Evolutionary conservation across 2,797 vertebrate genomes (phyloP).

Genomic region (Alcedo atthis): DNA sequence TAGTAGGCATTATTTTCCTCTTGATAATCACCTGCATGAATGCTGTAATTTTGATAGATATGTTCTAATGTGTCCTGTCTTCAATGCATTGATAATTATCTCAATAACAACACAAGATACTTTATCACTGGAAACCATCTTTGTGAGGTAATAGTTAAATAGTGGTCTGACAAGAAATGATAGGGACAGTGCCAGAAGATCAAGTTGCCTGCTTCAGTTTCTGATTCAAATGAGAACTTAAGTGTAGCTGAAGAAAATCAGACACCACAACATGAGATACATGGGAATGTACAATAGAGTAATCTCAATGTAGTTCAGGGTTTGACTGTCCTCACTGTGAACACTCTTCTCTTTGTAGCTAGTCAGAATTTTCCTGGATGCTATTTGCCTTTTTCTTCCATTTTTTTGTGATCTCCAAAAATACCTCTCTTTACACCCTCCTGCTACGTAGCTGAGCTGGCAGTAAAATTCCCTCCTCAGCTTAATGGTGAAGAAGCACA

Average conservation of each 20-base stretch:
- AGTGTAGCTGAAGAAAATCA: not conserved
- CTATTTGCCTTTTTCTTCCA: not conserved
- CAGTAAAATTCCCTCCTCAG: not conserved
- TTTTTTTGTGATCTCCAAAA: not conserved
- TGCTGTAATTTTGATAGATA: not conserved
- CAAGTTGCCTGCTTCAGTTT: conserved; percentile 30
- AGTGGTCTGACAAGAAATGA: conserved; percentile 12
- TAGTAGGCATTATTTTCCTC: not conserved
- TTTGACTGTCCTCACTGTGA: not conserved
- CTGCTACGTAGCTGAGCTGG: not conserved
- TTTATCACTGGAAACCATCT: not conserved
- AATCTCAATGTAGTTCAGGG: not conserved
- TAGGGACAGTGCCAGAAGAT: conserved; percentile 43
- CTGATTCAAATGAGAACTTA: conserved; percentile 32
- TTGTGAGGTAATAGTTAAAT: conserved; percentile 22
- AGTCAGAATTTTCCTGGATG: not conserved
- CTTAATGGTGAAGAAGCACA: not conserved
- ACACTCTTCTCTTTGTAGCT: not conserved
- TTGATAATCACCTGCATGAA: not conserved
- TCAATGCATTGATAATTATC: not conserved
- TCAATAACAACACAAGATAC: not conserved
- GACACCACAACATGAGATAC: not conserved
- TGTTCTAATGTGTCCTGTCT: not conserved
- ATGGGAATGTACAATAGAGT: not conserved
- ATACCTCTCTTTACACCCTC: not conserved